Conservation (phyloP, 1,140 invertebrate genomes). For the Antheraea mylitta region DNA sequence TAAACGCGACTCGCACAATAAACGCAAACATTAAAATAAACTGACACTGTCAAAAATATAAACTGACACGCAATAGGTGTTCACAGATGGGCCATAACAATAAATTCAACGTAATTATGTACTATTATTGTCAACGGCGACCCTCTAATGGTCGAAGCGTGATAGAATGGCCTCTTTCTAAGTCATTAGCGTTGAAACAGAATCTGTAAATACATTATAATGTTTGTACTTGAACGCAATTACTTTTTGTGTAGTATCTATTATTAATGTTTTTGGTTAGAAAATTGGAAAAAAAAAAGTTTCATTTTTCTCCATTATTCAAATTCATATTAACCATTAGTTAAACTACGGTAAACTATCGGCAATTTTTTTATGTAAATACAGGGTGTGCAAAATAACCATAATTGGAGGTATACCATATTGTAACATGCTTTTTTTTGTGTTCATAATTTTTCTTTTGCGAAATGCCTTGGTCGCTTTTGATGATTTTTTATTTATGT, state of each 20-base stretch:
- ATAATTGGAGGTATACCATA: too few relatives aligned
- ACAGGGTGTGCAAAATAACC: too few relatives aligned
- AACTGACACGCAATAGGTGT: conserved; percentile 42
- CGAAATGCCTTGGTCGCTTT: too few relatives aligned
- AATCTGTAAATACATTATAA: conserved; percentile 29
- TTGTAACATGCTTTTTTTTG: too few relatives aligned
- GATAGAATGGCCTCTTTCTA: conserved; percentile 43
- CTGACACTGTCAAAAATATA: conserved; percentile 16
- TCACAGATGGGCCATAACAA: conserved; percentile 43
- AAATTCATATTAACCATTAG: too few relatives aligned
- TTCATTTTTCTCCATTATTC: too few relatives aligned
- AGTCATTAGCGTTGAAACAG: conserved; percentile 35
- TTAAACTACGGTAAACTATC: too few relatives aligned
- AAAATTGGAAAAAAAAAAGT: too few relatives aligned
- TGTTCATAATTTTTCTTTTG: too few relatives aligned
- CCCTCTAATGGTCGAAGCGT: conserved; percentile 47
- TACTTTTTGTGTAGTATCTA: background rate
- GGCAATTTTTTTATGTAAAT: too few relatives aligned
- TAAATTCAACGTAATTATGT: conserved; percentile 34
- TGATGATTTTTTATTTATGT: too few relatives aligned
- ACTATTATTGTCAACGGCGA: conserved; percentile 41
- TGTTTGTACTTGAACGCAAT: background rate
- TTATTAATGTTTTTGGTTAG: background rate
- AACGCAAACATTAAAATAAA: background rate
- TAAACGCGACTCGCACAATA: background rate